Conservation (phyloP, 2,888 invertebrate species). For the Lobophora halterata region DNA sequence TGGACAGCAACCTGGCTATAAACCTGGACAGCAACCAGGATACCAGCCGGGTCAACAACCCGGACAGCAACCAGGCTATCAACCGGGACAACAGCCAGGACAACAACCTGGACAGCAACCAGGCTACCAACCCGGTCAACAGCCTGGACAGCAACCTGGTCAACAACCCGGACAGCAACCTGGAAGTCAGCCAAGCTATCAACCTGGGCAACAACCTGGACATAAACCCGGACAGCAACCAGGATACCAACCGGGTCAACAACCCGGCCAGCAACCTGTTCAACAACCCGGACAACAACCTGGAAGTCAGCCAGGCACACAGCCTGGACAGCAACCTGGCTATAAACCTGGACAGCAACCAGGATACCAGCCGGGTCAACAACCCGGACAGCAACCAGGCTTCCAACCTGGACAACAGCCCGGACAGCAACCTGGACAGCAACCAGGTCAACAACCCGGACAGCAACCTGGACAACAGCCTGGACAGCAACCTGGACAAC, state of each 20-base stretch:
- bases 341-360: conserved; percentile 30
- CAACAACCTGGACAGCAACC: conserved; percentile 41
- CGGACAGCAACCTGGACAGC: conserved; percentile 27
- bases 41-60: conserved; percentile 38
- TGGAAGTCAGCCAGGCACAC: conserved; percentile 32
- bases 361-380: too few species aligned
- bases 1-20: conserved; percentile 51
- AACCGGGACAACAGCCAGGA: conserved; percentile 36
- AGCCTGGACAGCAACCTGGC: conserved; percentile 40
- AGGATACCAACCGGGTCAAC: conserved; percentile 30
- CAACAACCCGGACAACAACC: conserved; percentile 40
- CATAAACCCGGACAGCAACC: conserved; percentile 37
- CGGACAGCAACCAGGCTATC: conserved; percentile 18
- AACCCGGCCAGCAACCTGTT: conserved; percentile 32
- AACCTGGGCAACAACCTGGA: conserved; percentile 19
- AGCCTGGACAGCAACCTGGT: too few species aligned
- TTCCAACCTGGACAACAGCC: conserved; percentile 30
- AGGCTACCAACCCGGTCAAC: conserved; percentile 32
- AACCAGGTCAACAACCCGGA: conserved; percentile 34
- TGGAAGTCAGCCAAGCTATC: conserved; percentile 19
- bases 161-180: conserved; percentile 45
- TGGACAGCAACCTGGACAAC: conserved; percentile 25
- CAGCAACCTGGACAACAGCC: conserved; percentile 27
- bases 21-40: neutral
- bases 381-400: conserved; percentile 24